These are phyloP conservation scores for Entomobrya multifasciata DNA, from an alignment of 2,888 invertebrate species.

Conservation along the genomic window DNA sequence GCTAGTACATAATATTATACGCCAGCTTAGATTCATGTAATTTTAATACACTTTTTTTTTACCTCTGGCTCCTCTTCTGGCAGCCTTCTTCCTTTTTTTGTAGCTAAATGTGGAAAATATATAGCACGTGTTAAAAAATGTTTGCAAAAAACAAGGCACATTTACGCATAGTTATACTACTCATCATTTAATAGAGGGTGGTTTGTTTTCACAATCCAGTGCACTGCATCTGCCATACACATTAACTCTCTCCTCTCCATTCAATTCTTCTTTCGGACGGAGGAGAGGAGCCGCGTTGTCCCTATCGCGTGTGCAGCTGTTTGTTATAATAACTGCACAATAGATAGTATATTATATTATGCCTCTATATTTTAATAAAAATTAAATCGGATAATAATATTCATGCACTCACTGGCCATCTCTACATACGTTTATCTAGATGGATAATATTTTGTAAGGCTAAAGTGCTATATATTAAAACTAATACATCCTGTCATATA, in stretches of 20 bases:
- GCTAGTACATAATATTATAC: too few relatives aligned
- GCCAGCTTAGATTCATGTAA: too few relatives aligned
- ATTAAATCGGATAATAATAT: neutral
- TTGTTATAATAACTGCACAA: neutral
- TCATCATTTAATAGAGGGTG: neutral
- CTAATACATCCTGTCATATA: too few relatives aligned
- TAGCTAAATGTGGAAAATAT: neutral
- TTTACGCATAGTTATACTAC: neutral
- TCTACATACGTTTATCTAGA: neutral
- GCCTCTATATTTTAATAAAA: neutral
- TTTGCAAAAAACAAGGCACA: neutral
- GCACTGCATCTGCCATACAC: constrained; percentile 24
- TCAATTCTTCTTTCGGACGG: neutral
- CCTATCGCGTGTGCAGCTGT: neutral
- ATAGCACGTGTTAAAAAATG: constrained; percentile 46
- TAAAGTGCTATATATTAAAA: too few relatives aligned
- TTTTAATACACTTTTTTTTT: too few relatives aligned
- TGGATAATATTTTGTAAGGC: too few relatives aligned
- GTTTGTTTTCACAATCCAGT: constrained; percentile 60
- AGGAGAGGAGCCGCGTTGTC: neutral
- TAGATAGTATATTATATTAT: neutral
- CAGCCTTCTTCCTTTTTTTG: neutral
- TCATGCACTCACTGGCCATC: neutral
- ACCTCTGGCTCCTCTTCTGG: too few relatives aligned
- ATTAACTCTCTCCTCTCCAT: constrained; percentile 12